Conservation (phyloP, 2,113 vertebrate genomes). For the Porphyrio hochstetteri region DNA sequence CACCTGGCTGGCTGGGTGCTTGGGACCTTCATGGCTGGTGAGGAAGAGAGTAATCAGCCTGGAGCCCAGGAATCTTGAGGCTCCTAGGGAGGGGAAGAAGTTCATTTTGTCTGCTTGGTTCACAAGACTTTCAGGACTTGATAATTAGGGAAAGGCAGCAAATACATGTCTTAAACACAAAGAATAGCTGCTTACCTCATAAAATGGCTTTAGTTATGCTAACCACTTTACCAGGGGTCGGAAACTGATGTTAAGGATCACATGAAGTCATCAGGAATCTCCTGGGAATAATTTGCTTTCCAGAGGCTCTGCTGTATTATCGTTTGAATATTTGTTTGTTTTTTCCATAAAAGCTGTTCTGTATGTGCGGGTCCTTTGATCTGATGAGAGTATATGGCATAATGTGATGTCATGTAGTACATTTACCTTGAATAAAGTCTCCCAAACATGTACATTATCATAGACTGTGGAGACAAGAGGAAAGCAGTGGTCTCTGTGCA, state of each 20-base stretch:
- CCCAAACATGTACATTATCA: neutral
- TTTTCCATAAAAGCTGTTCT: neutral
- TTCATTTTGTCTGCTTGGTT: neutral
- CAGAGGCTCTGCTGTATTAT: neutral
- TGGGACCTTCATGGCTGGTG: neutral
- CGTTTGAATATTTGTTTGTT: neutral
- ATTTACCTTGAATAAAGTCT: neutral
- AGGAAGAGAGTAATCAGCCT: neutral
- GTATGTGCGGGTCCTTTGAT: neutral
- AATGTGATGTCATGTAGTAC: neutral
- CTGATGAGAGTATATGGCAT: neutral
- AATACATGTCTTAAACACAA: neutral
- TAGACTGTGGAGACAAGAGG: neutral
- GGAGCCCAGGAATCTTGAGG: neutral
- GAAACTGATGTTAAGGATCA: neutral
- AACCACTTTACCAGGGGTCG: fast-evolving
- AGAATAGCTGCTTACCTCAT: neutral
- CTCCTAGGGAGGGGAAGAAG: neutral
- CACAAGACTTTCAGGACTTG: neutral
- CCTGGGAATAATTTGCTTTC: neutral
- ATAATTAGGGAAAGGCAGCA: neutral
- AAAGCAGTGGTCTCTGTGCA: neutral
- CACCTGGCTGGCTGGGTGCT: fast-evolving
- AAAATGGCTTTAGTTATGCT: neutral
- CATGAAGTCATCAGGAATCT: neutral